Conservation (phyloP, 2,797 vertebrate genomes). For the Pseudocheirus occidentalis region DNA sequence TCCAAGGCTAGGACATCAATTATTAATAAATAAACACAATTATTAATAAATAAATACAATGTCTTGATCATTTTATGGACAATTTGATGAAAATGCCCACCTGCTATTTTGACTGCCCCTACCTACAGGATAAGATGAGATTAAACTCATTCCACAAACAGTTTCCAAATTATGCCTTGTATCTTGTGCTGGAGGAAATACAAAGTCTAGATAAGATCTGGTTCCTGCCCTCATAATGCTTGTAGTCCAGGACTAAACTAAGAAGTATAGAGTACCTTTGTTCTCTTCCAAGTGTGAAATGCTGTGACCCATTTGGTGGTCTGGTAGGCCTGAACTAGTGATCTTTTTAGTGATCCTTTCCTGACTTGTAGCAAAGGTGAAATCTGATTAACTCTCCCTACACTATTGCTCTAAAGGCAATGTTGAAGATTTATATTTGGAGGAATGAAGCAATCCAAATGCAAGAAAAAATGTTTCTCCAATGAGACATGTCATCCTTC, state of each 20-base stretch:
- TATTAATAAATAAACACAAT: not conserved
- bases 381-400: not conserved
- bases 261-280: not conserved
- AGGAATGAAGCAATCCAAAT: conserved; percentile 38
- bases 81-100: not conserved
- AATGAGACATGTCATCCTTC: conserved; percentile 64
- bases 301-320: not conserved
- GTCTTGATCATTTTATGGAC: not conserved
- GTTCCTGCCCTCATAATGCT: not conserved
- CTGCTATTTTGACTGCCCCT: not conserved
- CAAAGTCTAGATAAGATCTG: not conserved
- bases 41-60: not conserved
- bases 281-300: not conserved
- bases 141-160: conserved; percentile 3
- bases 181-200: not conserved
- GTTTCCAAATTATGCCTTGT: not conserved
- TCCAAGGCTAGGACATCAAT: not conserved
- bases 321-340: not conserved
- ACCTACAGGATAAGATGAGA: not conserved
- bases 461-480: conserved; percentile 60
- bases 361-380: conserved; percentile 45
- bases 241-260: not conserved
- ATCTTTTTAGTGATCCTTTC: not conserved
- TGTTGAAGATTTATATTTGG: conserved; percentile 42
- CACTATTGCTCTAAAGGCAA: conserved; percentile 48